phyloP scores from a whole-genome alignment of 2,797 vertebrate species.

The Manis javanica region DNA sequence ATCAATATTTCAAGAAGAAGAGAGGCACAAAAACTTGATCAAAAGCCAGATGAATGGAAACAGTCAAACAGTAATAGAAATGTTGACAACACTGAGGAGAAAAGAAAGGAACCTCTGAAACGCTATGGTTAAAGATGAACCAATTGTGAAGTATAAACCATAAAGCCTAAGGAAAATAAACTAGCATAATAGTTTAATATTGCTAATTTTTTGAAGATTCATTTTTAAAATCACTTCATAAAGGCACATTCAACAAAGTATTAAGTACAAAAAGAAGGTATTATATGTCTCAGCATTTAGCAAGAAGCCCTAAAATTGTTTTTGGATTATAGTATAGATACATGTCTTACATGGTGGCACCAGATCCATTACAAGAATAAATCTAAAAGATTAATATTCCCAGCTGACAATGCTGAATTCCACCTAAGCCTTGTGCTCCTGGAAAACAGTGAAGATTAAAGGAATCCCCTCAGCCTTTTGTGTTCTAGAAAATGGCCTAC shows the following conservation, averaged over 20 bases:
- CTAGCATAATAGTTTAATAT: not conserved
- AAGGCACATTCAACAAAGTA: not conserved
- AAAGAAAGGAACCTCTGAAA: conserved; percentile 10
- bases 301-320: not conserved
- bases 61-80: not conserved
- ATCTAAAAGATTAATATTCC: conserved; percentile 6
- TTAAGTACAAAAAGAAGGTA: not conserved
- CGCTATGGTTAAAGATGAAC: not conserved
- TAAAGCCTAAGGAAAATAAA: not conserved
- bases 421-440: not conserved
- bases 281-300: not conserved
- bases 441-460: not conserved
- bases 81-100: not conserved
- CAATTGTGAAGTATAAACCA: not conserved
- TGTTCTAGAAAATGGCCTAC: not conserved
- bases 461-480: not conserved
- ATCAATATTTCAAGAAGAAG: no score
- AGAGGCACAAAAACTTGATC: not conserved
- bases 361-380: not conserved
- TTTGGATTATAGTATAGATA: not conserved
- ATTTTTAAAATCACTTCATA: not conserved
- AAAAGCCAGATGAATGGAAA: not conserved
- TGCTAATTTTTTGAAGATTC: not conserved
- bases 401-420: not conserved
- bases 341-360: not conserved